Evolutionary conservation across 2,797 vertebrate species (phyloP), one percentile per base, ranked within the genome.

Genomic region (Iguana delicatissima): DNA sequence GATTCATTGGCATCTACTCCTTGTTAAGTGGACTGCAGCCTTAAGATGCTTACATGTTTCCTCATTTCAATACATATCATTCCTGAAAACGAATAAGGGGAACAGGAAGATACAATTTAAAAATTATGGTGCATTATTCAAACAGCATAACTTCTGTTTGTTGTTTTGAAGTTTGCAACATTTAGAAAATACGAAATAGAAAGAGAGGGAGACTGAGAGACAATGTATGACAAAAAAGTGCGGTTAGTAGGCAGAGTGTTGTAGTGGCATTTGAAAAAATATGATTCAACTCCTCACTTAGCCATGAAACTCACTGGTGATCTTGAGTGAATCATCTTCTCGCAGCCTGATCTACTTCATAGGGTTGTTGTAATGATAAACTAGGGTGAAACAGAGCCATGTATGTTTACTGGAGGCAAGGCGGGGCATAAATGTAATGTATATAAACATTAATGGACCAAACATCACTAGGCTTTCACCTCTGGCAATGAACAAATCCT

Each of bases 401-500:
- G 42, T 79, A 26, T 50, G 42, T 13, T 50, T 12, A 26, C 10
- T 26, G 1, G 9, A 50, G 24, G 76, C 46, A 79, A 50, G 6
- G 6, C 14, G 22, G 46, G 2, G 67, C 7, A 77, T 77, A 10
- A 24, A 46, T 46, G 42, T 77, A 42, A 79, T 79, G 3, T 13
- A 46, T 50, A 77, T 24, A 46, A 77, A 77, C 35, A 29, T 50
- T 79, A 50, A 79, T 29, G 35, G n/a, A 55, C 22, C 9, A 35
- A 59, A 22, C 80, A 82, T 87, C 92, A 88, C 89, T 92, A 91
- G 89, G 92, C 93, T 84, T 95, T 95, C 94, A 94, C 86, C 89
- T 92, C 91, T 87, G 90, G 87, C n/a, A 79, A 57, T 81, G 85
- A 93, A 92, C 86, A 91, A 38, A 93, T 89, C 94, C 93, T 91